These are phyloP conservation scores for Yponomeuta evonymella DNA, from an alignment of 2,888 invertebrate genomes.

Conservation along the genomic window DNA sequence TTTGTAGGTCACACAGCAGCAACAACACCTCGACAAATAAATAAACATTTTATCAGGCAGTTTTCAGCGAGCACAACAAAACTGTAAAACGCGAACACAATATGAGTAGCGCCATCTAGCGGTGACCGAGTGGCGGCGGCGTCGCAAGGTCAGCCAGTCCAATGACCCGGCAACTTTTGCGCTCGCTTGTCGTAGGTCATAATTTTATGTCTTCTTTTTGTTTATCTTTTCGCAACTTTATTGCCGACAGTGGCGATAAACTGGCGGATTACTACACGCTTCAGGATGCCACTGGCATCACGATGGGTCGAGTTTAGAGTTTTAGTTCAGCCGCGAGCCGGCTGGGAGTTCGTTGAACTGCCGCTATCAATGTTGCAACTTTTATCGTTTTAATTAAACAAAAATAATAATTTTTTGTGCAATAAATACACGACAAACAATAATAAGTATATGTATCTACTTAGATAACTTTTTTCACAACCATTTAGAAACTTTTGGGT, in stretches of 20 bases:
- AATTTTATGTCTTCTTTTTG: slow-evolving; percentile 76
- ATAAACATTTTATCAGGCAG: neutral
- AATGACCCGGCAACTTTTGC: slow-evolving; percentile 74
- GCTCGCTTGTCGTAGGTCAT: slow-evolving; percentile 76
- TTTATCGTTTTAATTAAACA: neutral
- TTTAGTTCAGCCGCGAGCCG: slow-evolving; percentile 8
- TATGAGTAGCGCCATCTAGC: slow-evolving; percentile 52
- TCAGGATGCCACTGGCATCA: neutral
- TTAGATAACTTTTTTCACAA: too few species aligned
- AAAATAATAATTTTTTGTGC: neutral
- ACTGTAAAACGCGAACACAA: slow-evolving; percentile 4
- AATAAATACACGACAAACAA: neutral
- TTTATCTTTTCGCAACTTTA: slow-evolving; percentile 75
- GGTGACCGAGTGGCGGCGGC: slow-evolving; percentile 37
- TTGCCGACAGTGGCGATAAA: slow-evolving; percentile 32
- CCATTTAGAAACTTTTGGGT: too few species aligned
- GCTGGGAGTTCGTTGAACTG: neutral
- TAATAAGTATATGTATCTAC: neutral
- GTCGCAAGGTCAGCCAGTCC: slow-evolving; percentile 69
- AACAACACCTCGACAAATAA: neutral
- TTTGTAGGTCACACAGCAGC: neutral
- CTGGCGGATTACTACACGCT: neutral
- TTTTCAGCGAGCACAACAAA: slow-evolving; percentile 5
- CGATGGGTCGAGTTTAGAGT: neutral
- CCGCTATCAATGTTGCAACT: slow-evolving; percentile 16